These are phyloP conservation scores for Columba guinea DNA, from an alignment of 2,797 vertebrate species.

Conservation along the genomic window DNA sequence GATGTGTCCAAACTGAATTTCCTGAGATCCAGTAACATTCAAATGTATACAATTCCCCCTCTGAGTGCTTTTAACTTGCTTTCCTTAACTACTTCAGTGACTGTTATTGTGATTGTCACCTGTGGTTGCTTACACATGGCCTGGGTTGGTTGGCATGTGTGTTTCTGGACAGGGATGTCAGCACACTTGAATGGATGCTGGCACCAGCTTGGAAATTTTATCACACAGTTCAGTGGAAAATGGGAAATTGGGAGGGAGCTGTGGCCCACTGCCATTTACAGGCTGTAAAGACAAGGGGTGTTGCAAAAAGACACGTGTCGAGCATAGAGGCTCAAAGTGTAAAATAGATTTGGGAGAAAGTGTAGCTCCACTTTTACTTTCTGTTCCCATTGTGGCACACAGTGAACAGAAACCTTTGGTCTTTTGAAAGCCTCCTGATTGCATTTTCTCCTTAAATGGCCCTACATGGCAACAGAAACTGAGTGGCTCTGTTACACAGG, in stretches of 20 bases:
- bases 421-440: constrained; percentile 16
- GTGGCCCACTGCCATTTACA: neutral
- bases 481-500: neutral
- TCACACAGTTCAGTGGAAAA: neutral
- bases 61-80: neutral
- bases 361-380: constrained; percentile 10
- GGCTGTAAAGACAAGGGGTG: neutral
- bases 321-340: rapidly evolving
- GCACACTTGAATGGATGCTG: neutral
- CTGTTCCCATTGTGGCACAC: neutral
- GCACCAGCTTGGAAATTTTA: neutral
- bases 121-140: neutral
- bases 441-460: neutral
- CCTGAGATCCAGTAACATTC: neutral
- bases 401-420: neutral
- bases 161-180: neutral
- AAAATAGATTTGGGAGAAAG: neutral
- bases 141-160: rapidly evolving
- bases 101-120: neutral
- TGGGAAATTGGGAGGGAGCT: neutral
- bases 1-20: neutral
- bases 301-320: neutral
- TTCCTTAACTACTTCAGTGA: neutral
- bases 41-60: neutral
- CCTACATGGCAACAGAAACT: neutral